Evolutionary conservation across 2,113 vertebrate genomes (phyloP).

Genomic region (Hippocampus guttulatus): DNA sequence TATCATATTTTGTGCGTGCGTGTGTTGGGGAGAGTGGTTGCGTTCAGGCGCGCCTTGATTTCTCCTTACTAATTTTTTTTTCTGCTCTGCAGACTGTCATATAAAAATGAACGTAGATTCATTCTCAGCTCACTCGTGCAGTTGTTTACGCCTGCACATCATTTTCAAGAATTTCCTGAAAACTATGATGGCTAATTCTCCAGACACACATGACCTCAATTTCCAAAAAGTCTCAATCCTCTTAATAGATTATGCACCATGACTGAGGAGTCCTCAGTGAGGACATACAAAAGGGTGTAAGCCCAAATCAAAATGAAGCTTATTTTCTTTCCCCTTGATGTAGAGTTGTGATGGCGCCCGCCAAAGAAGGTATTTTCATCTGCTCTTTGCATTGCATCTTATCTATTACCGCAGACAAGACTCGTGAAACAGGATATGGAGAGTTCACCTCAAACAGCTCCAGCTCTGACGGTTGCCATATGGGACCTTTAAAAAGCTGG

Average conservation of each 20-base stretch:
- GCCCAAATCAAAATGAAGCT: slow-evolving; percentile 43
- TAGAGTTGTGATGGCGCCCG: slow-evolving; percentile 45
- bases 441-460: slow-evolving; percentile 35
- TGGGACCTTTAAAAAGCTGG: slow-evolving; percentile 50
- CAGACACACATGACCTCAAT: slow-evolving; percentile 33
- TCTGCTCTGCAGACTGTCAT: background rate
- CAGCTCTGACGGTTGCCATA: slow-evolving; percentile 45
- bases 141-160: slow-evolving; percentile 11
- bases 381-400: slow-evolving; percentile 49
- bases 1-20: background rate
- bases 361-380: slow-evolving; percentile 25
- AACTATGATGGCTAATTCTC: slow-evolving; percentile 30
- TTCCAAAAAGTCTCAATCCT: slow-evolving; percentile 48
- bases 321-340: slow-evolving; percentile 28
- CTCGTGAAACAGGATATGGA: slow-evolving; percentile 46
- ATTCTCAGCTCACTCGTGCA: slow-evolving; percentile 14
- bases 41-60: background rate
- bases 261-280: slow-evolving; percentile 20
- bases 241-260: slow-evolving; percentile 52
- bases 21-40: no score
- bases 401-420: slow-evolving; percentile 47
- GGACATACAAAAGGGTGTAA: slow-evolving; percentile 30
- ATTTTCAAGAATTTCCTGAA: slow-evolving; percentile 16
- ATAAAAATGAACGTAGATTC: slow-evolving; percentile 2
- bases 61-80: background rate